Evolutionary conservation across 2,888 invertebrate genomes (phyloP).

Genomic region (Eremobia ochroleuca): DNA sequence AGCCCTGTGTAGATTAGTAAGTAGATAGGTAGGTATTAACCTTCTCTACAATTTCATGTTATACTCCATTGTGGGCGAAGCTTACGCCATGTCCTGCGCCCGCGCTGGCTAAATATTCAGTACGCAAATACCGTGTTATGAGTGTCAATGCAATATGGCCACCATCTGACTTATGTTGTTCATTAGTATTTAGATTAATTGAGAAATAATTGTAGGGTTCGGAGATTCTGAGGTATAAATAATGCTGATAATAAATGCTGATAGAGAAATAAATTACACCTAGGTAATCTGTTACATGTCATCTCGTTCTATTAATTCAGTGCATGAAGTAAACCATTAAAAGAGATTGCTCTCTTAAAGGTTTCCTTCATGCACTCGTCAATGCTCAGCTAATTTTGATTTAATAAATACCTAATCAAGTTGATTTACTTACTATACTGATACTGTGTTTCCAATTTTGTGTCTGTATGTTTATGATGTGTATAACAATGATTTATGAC

Average conservation of each 20-base stretch:
- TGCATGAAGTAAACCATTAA: too few relatives aligned
- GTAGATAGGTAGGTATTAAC: neutral
- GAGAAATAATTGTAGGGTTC: constrained; percentile 36
- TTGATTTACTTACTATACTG: too few relatives aligned
- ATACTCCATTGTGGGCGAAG: constrained; percentile 63
- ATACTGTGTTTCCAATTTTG: too few relatives aligned
- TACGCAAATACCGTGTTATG: constrained; percentile 57
- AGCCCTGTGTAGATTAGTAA: neutral
- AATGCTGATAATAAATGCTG: constrained; percentile 6
- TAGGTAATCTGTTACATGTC: neutral
- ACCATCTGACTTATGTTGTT: constrained; percentile 28
- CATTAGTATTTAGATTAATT: constrained; percentile 50
- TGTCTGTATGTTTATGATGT: too few relatives aligned
- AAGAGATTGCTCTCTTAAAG: too few relatives aligned
- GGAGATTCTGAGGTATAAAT: neutral
- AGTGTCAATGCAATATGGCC: constrained; percentile 54
- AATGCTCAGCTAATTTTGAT: neutral
- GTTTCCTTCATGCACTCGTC: neutral
- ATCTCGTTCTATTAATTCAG: too few relatives aligned
- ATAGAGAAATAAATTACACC: neutral
- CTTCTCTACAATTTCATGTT: constrained; percentile 33
- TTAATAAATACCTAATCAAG: too few relatives aligned
- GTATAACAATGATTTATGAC: too few relatives aligned
- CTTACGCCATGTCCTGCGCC: constrained; percentile 72
- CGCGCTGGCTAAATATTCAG: constrained; percentile 60